Base-by-base conservation (phyloP, 2,797 vertebrate species). In the Neosilurus mollespiculum region DNA sequence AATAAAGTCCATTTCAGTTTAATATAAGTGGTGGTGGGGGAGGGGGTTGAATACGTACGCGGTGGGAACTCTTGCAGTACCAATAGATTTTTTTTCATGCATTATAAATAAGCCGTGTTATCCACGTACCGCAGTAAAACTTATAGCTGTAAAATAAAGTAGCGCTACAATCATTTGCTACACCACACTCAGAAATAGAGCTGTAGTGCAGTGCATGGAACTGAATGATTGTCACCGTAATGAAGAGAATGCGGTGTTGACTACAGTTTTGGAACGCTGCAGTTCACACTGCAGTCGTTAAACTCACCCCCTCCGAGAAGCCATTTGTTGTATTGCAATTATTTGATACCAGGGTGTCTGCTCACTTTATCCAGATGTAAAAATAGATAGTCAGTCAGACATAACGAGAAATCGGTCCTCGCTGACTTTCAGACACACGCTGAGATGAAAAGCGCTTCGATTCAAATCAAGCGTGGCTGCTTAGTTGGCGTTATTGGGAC, bases 371-470 rank as follows among this genome's bases (percentile, higher is more conserved):
- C 93, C 91, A 92, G 92, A 89, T 87, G 65, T 94, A 94, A 92
- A 94, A 94, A 94, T 95, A 94, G 93, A 92, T 91, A 86, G 86
- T 62, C 89, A 91, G 90, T 89, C 88, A 92, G 92, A 93, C 92
- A 89, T 87, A 89, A 91, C 92, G 92, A 92, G 91, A 93, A 90
- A 93, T 89, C 86, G 86, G 89, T 90, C 89, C 88, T 92, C 86
- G 89, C 92, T 76, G 92, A 93, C 92, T 93, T 93, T 92, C 90
- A 92, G 89, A 86, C 78, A 90, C 84, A 26, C 56, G 43, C 26
- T 67, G 62, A 37, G 70, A 61, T 69, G 53, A 81, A 59, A 34
- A 58, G 66, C 15, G 16, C 22, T 16, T 81, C 53, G 1, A 24
- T 81, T 81, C 34, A 49, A 59, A 61, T 49, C 51, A 12, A 37